These are phyloP conservation scores for Seriola rivoliana DNA, from an alignment of 2,113 vertebrate genomes.

Conservation along the genomic window DNA sequence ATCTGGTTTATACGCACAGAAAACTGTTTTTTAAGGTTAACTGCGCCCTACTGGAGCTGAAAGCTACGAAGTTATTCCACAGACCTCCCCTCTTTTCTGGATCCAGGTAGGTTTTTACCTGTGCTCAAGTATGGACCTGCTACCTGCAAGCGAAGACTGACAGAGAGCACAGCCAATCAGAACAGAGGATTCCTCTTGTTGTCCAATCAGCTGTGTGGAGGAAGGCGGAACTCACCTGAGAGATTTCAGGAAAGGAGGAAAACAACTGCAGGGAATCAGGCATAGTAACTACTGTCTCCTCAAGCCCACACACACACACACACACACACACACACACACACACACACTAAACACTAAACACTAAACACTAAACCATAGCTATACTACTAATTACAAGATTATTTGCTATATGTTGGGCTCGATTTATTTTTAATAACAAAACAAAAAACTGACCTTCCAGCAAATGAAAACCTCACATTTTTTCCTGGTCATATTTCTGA, in stretches of 20 bases:
- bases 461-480: background rate
- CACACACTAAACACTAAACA: too few species aligned
- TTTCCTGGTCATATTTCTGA: background rate
- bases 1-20: background rate
- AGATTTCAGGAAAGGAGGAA: background rate
- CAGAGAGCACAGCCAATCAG: slow-evolving; percentile 43
- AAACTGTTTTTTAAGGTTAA: background rate
- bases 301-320: background rate
- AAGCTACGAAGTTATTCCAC: slow-evolving; percentile 67
- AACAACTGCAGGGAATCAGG: slow-evolving; percentile 18
- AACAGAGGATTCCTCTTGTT: accelerated
- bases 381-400: background rate
- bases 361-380: background rate
- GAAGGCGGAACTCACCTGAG: slow-evolving; percentile 62
- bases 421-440: background rate
- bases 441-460: too few species aligned
- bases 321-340: background rate
- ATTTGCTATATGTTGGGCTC: background rate
- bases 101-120: slow-evolving; percentile 85
- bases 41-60: slow-evolving; percentile 31
- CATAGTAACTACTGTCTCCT: background rate
- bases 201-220: slow-evolving; percentile 38
- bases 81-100: slow-evolving; percentile 71
- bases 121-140: slow-evolving; percentile 81
- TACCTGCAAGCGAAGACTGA: slow-evolving; percentile 11